Conservation (phyloP, 1,140 invertebrate genomes). For the Palaemon carinicauda region DNA sequence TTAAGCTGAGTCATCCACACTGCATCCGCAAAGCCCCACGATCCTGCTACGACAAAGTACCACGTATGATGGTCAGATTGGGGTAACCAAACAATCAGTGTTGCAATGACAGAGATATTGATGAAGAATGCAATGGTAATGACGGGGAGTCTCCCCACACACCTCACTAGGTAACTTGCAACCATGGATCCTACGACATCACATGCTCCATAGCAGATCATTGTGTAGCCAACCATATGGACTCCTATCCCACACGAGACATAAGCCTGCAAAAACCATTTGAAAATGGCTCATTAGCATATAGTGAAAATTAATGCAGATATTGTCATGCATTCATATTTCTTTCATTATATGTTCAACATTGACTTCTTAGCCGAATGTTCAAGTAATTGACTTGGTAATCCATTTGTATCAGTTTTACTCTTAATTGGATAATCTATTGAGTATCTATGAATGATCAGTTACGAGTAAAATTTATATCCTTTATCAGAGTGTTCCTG, state of each 20-base stretch:
- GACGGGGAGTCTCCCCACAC: constrained; percentile 86
- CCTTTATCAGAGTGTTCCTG: too few species aligned
- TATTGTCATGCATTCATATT: too few species aligned
- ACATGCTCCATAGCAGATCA: constrained; percentile 93
- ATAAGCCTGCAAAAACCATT: constrained; percentile 82
- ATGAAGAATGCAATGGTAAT: constrained; percentile 80
- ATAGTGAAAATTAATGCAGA: too few species aligned
- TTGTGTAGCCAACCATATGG: constrained; percentile 83
- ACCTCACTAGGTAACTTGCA: constrained; percentile 91
- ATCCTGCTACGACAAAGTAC: constrained; percentile 91
- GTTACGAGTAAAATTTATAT: too few species aligned
- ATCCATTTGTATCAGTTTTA: too few species aligned
- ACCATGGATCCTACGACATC: constrained; percentile 88
- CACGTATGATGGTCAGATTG: constrained; percentile 71
- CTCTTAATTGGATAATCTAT: too few species aligned
- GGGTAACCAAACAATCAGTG: constrained; percentile 69
- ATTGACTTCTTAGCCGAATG: too few species aligned
- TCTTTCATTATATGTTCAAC: too few species aligned
- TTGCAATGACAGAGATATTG: constrained; percentile 78
- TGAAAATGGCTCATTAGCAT: too few species aligned
- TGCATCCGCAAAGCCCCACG: constrained; percentile 95
- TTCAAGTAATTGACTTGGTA: too few species aligned
- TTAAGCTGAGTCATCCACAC: constrained; percentile 99
- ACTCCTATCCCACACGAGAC: constrained; percentile 76
- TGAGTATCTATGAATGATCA: too few species aligned